A percentile compares a stretch with the other conserved stretches of the same genome.
These are phyloP conservation scores for Hydrolagus colliei DNA, from an alignment of 2,797 vertebrate species.

Conservation along the genomic window DNA sequence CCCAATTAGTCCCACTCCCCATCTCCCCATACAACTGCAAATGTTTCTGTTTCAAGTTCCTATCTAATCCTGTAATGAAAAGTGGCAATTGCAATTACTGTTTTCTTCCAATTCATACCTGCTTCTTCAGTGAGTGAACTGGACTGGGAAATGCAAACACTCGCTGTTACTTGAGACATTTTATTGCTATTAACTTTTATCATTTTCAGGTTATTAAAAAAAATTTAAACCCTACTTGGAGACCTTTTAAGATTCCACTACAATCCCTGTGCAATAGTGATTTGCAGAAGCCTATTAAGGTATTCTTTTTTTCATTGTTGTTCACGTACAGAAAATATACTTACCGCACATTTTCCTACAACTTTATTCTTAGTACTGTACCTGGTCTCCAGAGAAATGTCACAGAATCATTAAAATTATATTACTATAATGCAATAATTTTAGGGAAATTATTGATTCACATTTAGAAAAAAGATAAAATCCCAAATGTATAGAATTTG, in stretches of 20 bases:
- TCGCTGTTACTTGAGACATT: neutral
- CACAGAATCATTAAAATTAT: no score
- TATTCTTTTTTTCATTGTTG: constrained; percentile 42
- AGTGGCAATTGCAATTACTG: no score
- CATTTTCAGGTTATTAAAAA: constrained; percentile 83
- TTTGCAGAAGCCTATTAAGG: constrained; percentile 86
- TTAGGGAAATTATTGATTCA: no score
- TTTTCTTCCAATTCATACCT: neutral
- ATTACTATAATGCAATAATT: no score
- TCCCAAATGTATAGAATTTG: no score
- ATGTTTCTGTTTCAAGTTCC: no score
- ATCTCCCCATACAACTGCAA: no score
- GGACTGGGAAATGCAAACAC: neutral
- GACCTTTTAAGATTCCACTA: constrained; percentile 80
- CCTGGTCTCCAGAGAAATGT: no score
- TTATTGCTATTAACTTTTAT: neutral
- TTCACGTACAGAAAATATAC: no score
- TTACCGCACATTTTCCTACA: neutral
- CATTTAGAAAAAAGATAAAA: no score
- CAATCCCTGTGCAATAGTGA: constrained; percentile 90
- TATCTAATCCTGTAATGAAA: no score
- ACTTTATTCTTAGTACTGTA: neutral
- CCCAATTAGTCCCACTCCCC: no score
- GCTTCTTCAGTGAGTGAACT: neutral
- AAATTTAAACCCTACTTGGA: constrained; percentile 94